phyloP scores from a whole-genome alignment of 2,888 invertebrate genomes.

The Camponotus fellah region DNA sequence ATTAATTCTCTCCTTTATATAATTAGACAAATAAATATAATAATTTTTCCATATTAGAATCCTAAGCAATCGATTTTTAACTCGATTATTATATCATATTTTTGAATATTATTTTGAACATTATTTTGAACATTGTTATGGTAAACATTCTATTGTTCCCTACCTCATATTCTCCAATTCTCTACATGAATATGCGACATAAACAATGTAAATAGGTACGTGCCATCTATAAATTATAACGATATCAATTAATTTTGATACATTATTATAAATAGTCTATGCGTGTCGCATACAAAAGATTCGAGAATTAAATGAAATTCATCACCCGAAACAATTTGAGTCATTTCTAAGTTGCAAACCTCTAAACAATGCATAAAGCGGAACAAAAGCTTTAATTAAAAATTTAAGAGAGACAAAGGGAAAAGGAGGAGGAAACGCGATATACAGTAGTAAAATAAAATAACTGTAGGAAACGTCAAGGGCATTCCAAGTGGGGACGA shows the following conservation, averaged over 20 bases:
- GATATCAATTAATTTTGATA: conserved; percentile 40
- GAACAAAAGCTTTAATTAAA: background rate
- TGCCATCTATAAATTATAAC: conserved; percentile 19
- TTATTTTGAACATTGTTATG: background rate
- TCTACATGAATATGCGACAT: conserved; percentile 2
- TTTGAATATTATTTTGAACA: background rate
- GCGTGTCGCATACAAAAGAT: background rate
- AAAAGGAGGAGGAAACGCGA: background rate
- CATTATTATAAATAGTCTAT: conserved; percentile 33
- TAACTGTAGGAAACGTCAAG: background rate
- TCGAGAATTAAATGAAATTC: background rate
- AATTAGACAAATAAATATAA: background rate
- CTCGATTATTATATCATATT: background rate
- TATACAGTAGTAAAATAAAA: background rate
- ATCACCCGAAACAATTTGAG: background rate
- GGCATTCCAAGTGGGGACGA: background rate
- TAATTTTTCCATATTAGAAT: background rate
- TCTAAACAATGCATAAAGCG: background rate
- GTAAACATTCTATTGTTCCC: conserved; percentile 10
- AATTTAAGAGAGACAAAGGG: background rate
- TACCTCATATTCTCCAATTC: conserved; percentile 4
- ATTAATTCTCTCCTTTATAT: background rate
- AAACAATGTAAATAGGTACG: conserved; percentile 28
- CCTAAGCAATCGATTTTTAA: background rate
- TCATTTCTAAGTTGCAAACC: background rate